These are phyloP conservation scores for Neoniphon sammara DNA, from an alignment of 2,797 vertebrate genomes.

Conservation along the genomic window DNA sequence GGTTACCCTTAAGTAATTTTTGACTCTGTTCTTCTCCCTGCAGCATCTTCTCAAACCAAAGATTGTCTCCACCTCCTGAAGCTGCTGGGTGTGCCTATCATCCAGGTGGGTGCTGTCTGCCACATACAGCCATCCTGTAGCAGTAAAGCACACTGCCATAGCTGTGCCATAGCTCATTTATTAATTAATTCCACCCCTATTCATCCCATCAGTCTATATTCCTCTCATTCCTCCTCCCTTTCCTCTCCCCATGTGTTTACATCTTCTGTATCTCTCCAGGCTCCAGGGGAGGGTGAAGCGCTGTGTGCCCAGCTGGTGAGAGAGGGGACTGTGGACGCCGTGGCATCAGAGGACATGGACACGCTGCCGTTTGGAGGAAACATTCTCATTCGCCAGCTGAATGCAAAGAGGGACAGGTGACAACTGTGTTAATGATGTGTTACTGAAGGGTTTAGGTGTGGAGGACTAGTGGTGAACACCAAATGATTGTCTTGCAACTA, in stretches of 20 bases:
- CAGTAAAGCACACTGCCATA: neutral
- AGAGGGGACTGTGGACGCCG: conserved; percentile 77
- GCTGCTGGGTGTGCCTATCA: conserved; percentile 83
- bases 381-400: conserved; percentile 84
- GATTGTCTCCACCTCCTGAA: conserved; percentile 80
- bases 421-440: neutral
- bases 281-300: conserved; percentile 86
- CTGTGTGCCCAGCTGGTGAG: conserved; percentile 83
- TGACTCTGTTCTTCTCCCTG: conserved; percentile 4
- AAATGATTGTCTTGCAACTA: neutral
- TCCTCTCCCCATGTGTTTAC: neutral
- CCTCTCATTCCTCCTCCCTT: neutral
- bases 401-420: conserved; percentile 80
- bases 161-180: too few relatives aligned
- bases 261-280: conserved; percentile 65
- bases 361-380: conserved; percentile 85
- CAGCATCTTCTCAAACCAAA: conserved; percentile 73
- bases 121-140: neutral
- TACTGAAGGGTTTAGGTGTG: neutral
- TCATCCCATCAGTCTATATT: neutral
- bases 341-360: conserved; percentile 90
- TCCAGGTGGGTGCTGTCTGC: conserved; percentile 76
- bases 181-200: neutral
- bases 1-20: neutral
- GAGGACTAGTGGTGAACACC: neutral